phyloP scores from a whole-genome alignment of 2,113 vertebrate species.

The Sminthopsis crassicaudata region DNA sequence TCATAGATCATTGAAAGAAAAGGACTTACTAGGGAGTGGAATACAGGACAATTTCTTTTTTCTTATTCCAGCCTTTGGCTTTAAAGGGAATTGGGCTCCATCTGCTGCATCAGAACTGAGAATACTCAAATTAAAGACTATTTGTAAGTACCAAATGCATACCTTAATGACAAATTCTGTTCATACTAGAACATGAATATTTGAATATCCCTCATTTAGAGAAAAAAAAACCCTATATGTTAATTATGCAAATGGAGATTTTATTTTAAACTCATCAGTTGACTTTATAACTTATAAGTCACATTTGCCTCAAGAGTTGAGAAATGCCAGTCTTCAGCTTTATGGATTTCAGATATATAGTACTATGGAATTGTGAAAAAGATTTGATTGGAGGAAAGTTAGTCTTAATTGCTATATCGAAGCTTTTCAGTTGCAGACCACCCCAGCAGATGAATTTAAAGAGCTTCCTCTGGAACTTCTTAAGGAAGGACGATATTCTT shows the following conservation, averaged over 20 bases:
- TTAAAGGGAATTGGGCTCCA: constrained; percentile 34
- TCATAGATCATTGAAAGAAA: background rate
- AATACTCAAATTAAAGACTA: constrained; percentile 54
- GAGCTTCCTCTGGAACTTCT: constrained; percentile 33
- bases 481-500: constrained; percentile 13
- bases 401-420: background rate
- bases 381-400: background rate
- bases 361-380: background rate
- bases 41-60: constrained; percentile 50
- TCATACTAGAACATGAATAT: constrained; percentile 1
- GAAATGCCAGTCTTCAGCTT: background rate
- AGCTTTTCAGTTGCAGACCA: constrained; percentile 34
- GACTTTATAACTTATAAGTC: constrained; percentile 27
- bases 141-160: constrained; percentile 61
- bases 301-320: background rate
- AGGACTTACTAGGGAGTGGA: constrained; percentile 8
- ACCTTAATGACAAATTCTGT: background rate
- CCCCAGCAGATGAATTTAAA: constrained; percentile 32
- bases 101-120: constrained; percentile 46
- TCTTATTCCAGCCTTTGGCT: constrained; percentile 58
- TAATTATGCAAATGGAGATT: background rate
- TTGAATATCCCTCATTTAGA: constrained; percentile 5
- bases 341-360: background rate
- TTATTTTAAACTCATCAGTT: background rate
- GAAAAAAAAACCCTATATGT: background rate